These are phyloP conservation scores for Xanthorhoe spadicearia DNA, from an alignment of 2,888 invertebrate species.

Conservation along the genomic window DNA sequence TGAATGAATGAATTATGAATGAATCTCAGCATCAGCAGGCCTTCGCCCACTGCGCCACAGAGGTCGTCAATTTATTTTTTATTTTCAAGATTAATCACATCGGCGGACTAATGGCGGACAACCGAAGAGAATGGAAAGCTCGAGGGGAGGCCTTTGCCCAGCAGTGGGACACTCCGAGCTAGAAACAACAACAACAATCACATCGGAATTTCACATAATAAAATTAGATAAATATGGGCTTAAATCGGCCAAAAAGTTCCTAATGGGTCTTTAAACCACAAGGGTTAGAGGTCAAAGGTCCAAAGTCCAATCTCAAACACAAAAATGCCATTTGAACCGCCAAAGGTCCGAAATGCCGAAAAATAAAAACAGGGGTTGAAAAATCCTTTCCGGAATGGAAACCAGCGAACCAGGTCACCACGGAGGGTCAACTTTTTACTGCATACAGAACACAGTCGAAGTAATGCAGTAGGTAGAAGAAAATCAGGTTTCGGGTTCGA, in stretches of 20 bases:
- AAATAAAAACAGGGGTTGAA: constrained; percentile 13
- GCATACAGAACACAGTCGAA: constrained; percentile 10
- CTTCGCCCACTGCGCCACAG: no score
- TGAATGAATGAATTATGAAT: no score
- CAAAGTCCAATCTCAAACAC: constrained; percentile 2
- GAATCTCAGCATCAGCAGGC: no score
- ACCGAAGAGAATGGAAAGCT: no score
- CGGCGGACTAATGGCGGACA: no score
- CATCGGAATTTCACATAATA: no score
- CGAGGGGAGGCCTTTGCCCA: no score
- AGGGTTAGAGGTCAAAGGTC: neutral
- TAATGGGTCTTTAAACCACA: neutral
- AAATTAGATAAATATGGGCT: neutral
- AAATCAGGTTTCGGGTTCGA: no score
- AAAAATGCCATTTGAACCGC: constrained; percentile 11
- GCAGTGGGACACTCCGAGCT: no score
- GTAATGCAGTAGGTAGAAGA: neutral
- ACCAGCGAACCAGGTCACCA: constrained; percentile 15
- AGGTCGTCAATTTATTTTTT: no score
- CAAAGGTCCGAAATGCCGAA: neutral
- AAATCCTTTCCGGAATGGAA: constrained; percentile 19
- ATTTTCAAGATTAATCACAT: no score
- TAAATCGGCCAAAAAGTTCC: neutral
- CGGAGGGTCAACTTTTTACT: constrained; percentile 35
- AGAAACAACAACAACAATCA: no score